Evolutionary conservation across 2,797 vertebrate genomes (phyloP).

Genomic region (Chlorospingus semifuscus): DNA sequence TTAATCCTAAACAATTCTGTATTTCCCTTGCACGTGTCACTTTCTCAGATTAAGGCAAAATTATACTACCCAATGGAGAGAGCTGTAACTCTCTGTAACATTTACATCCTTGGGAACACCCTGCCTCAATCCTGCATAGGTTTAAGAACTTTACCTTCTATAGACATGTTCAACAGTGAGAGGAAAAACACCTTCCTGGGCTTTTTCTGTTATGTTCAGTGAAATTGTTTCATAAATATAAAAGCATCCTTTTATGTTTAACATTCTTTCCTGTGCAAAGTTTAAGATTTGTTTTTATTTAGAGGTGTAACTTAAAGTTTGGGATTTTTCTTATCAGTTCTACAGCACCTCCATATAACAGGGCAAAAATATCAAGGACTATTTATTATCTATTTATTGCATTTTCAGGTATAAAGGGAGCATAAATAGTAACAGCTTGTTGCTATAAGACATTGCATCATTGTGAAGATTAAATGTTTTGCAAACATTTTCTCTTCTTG

Average conservation of each 20-base stretch:
- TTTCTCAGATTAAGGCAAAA: not conserved
- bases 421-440: not conserved
- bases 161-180: not conserved
- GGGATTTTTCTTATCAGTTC: not conserved
- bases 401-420: not conserved
- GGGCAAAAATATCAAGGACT: not conserved
- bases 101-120: not conserved
- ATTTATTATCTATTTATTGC: not conserved
- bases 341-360: not conserved
- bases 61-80: not conserved
- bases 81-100: not conserved
- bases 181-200: not conserved
- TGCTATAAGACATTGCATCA: not conserved
- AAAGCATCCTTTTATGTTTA: not conserved
- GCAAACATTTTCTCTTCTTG: not conserved
- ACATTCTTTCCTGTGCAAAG: not conserved
- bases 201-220: not conserved
- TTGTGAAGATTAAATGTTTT: not conserved
- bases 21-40: not conserved
- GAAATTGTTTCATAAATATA: not conserved
- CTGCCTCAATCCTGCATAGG: not conserved
- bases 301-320: not conserved
- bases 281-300: not conserved
- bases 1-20: not conserved
- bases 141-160: not conserved